Conservation (phyloP, 2,888 invertebrate species). For the Oligia strigilis region DNA sequence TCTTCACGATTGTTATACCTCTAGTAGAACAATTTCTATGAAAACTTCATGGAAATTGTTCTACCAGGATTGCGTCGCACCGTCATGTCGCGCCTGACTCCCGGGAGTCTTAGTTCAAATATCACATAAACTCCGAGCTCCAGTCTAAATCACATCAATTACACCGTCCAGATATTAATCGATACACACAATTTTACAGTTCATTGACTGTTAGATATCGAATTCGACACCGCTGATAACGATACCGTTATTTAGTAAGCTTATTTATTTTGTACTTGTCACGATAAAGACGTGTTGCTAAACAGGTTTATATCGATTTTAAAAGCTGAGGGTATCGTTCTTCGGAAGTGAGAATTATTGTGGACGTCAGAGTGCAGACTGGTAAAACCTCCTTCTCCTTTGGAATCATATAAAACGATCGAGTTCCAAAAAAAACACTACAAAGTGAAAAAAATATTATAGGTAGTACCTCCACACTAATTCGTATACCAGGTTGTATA, state of each 20-base stretch:
- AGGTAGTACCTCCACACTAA: no score
- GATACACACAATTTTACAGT: constrained; percentile 23
- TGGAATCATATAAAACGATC: not conserved
- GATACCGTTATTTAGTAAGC: not conserved
- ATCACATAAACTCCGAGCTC: not conserved
- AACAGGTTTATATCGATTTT: constrained; percentile 1
- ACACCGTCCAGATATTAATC: constrained; percentile 6
- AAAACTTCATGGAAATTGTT: not conserved
- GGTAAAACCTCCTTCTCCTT: not conserved
- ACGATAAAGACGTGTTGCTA: not conserved
- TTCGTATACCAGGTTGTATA: no score
- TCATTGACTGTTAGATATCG: constrained; percentile 43
- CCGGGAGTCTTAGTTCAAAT: not conserved
- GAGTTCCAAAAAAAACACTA: not conserved
- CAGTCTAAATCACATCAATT: not conserved
- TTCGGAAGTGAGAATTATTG: not conserved
- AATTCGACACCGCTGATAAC: constrained; percentile 21
- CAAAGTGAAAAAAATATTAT: not conserved
- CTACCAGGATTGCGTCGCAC: not conserved
- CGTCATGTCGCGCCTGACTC: not conserved
- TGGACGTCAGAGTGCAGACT: not conserved
- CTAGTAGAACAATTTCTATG: not conserved
- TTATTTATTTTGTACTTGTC: constrained; percentile 30
- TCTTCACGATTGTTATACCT: no score
- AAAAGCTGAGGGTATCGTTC: not conserved